A percentile compares a stretch with the other conserved stretches of the same genome.
These are phyloP conservation scores for Cerastis rubricosa DNA, from an alignment of 2,888 invertebrate genomes.

Conservation along the genomic window DNA sequence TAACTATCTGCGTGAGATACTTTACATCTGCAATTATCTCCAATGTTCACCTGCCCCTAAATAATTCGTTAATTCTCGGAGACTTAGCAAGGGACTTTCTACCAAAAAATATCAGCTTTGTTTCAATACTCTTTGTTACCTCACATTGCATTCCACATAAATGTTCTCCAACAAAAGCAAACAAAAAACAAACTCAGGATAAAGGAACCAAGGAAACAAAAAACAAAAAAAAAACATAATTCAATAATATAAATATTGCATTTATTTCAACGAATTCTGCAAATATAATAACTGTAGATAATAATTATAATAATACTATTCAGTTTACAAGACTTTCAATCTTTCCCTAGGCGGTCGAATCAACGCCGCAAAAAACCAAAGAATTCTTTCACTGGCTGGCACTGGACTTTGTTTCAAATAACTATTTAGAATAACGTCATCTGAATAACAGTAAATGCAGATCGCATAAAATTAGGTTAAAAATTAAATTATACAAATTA, in stretches of 20 bases:
- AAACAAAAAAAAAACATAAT: slow-evolving; percentile 87
- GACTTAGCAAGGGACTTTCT: slow-evolving; percentile 75
- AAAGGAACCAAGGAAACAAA: slow-evolving; percentile 87
- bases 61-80: slow-evolving; percentile 74
- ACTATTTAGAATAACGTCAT: slow-evolving; percentile 84
- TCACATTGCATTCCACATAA: slow-evolving; percentile 72
- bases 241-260: slow-evolving; percentile 91
- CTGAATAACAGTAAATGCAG: slow-evolving; percentile 90
- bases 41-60: slow-evolving; percentile 79
- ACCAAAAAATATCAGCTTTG: slow-evolving; percentile 69
- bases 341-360: slow-evolving; percentile 79
- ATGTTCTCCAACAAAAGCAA: slow-evolving; percentile 73
- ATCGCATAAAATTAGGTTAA: slow-evolving; percentile 86
- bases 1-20: slow-evolving; percentile 67
- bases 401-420: slow-evolving; percentile 86
- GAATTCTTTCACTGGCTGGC: slow-evolving; percentile 86
- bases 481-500: slow-evolving; percentile 89
- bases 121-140: slow-evolving; percentile 72
- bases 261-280: slow-evolving; percentile 91
- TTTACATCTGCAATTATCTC: slow-evolving; percentile 70
- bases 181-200: slow-evolving; percentile 81
- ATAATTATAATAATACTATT: slow-evolving; percentile 90
- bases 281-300: slow-evolving; percentile 90
- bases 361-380: slow-evolving; percentile 77
- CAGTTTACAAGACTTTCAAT: slow-evolving; percentile 88